Evolutionary conservation across 2,888 invertebrate species (phyloP), one percentile per base, ranked within the genome.

Genomic region (Papilio gigon): DNA sequence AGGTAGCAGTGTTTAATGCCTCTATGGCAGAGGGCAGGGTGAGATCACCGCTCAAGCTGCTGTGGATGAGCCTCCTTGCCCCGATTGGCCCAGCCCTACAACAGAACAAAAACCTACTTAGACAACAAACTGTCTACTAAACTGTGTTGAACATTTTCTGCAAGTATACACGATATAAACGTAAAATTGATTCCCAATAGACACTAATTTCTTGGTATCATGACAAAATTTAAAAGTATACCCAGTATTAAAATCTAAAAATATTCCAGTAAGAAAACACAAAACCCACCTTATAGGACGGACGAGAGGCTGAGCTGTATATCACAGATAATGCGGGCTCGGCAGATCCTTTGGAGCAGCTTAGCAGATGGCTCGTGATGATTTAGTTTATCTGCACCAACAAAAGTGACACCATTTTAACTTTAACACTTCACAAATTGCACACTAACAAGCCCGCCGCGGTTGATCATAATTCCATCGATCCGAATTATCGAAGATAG

Each of bases 71-170:
- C 90, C 91, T 93, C 92, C 92, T 92, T 93, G 94, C 93, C 94
- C 94, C 93, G 92, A 94, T 93, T 94, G 89, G 92, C 93, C 93
- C 93, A 94, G 94, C 94, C 94, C 93, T 93, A 90, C 72, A 87
- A 88, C 17, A 65, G 20, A 60, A 27, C 4, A 64, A 37, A 64
- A 62, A 8, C 27, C 37, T 60, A 5, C 14, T 71, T 61, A 37
- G 20, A 50, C 33, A 62, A 62, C 12, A 33, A 22, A 60, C 11
- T n/a, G 14, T 22, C n/a, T 1, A n/a, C 25, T 22, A 14, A 61
- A 42, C 37, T 35, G 4, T 53, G 9, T 44, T n/a, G n/a, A 44
- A 44, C n/a, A 44, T 20, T 14, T 27, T 14, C 8, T 27, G 8
- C 2, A 44, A 44, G 20, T 44, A 9, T 50, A 25, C 25, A 50